Conservation (phyloP, 2,113 vertebrate genomes). For the Fregata magnificens region DNA sequence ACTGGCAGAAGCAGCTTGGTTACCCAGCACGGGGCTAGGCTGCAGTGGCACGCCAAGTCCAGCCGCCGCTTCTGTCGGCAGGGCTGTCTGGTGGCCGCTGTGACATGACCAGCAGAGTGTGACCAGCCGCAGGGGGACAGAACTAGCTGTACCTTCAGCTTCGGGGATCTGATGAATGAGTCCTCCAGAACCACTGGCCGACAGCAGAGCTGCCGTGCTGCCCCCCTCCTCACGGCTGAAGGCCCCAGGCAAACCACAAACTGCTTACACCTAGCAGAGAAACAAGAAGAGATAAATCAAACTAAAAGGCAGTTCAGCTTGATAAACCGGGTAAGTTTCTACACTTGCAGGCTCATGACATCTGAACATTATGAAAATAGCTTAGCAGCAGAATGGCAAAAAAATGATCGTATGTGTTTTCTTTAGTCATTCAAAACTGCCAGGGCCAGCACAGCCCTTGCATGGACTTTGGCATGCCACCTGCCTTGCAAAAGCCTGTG, state of each 20-base stretch:
- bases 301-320: slow-evolving; percentile 14
- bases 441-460: neutral
- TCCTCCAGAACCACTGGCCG: neutral
- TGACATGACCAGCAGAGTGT: neutral
- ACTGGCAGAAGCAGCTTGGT: neutral
- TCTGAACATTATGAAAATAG: neutral
- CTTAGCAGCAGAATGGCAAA: neutral
- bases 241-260: neutral
- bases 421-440: neutral
- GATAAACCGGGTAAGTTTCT: slow-evolving; percentile 3
- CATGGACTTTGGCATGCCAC: neutral
- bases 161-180: rapidly evolving
- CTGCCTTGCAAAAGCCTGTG: neutral
- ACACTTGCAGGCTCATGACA: neutral
- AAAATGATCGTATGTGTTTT: neutral
- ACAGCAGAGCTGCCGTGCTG: rapidly evolving
- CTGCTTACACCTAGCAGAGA: neutral
- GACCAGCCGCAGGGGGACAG: rapidly evolving
- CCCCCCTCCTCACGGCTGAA: neutral
- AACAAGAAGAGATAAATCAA: neutral
- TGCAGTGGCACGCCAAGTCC: neutral
- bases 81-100: neutral
- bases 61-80: neutral
- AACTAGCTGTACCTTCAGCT: neutral
- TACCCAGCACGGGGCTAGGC: neutral